Conservation (phyloP, 2,888 invertebrate genomes). For the Idaea dimidiata region DNA sequence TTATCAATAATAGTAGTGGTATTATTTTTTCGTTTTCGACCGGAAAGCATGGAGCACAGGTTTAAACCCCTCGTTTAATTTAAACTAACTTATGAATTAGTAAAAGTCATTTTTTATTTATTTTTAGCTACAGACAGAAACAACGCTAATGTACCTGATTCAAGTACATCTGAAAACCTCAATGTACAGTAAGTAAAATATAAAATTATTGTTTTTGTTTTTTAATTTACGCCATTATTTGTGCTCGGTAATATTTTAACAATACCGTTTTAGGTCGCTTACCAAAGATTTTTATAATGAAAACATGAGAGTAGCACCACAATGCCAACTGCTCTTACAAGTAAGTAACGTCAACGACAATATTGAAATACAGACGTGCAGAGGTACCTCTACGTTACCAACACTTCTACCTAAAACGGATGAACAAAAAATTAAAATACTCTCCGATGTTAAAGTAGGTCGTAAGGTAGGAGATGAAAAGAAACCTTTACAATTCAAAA, state of each 20-base stretch:
- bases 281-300: conserved; percentile 36
- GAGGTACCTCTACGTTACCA: conserved; percentile 8
- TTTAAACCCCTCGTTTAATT: too few species aligned
- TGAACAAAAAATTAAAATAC: conserved; percentile 59
- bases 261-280: conserved; percentile 36
- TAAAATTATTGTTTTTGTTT: conserved; percentile 8
- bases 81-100: not conserved
- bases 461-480: conserved; percentile 25
- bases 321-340: conserved; percentile 25
- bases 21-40: too few species aligned
- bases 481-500: conserved; percentile 36
- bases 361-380: conserved; percentile 27
- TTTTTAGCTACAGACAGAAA: conserved; percentile 40
- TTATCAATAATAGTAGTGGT: too few species aligned
- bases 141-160: conserved; percentile 54
- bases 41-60: too few species aligned
- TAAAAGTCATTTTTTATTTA: not conserved
- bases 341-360: conserved; percentile 25
- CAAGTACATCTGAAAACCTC: conserved; percentile 55
- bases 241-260: conserved; percentile 2
- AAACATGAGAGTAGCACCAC: conserved; percentile 24
- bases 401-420: conserved; percentile 36
- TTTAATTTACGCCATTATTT: conserved; percentile 4
- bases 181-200: conserved; percentile 48
- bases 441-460: conserved; percentile 68